Conservation (phyloP, 2,797 vertebrate genomes). For the Etheostoma perlongum region DNA sequence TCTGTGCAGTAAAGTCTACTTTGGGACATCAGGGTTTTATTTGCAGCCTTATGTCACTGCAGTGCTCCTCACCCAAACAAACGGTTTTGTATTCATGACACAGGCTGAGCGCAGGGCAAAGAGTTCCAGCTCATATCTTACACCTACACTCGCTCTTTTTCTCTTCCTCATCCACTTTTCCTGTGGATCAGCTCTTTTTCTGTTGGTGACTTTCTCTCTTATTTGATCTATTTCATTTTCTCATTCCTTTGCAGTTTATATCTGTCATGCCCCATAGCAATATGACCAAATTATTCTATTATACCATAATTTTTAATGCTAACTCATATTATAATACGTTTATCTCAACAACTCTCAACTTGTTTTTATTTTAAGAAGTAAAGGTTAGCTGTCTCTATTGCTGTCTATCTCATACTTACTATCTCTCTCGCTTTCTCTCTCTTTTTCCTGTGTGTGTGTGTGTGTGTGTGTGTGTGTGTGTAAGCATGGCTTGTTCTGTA, state of each 20-base stretch:
- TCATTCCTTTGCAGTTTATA: conserved; percentile 3
- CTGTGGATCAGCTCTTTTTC: conserved; percentile 32
- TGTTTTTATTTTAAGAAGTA: too few species aligned
- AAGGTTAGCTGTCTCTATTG: too few species aligned
- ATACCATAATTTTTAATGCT: conserved; percentile 6
- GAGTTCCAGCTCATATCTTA: conserved; percentile 49
- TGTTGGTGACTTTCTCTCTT: conserved; percentile 16
- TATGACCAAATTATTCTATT: conserved; percentile 22
- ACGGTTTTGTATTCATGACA: conserved; percentile 62
- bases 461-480: conserved; percentile 31
- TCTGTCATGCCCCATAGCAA: neutral
- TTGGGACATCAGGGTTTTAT: conserved; percentile 33
- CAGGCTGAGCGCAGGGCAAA: conserved; percentile 40
- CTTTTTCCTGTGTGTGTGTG: conserved; percentile 16
- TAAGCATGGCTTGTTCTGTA: conserved; percentile 53
- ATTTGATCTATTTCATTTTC: neutral
- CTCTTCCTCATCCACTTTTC: conserved; percentile 13
- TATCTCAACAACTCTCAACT: conserved; percentile 29
- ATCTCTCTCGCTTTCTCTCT: neutral
- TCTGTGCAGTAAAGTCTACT: conserved; percentile 24
- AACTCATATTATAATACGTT: conserved; percentile 24
- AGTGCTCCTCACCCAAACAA: conserved; percentile 55
- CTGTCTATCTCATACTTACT: too few species aligned
- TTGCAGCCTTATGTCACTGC: conserved; percentile 34
- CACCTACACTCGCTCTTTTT: conserved; percentile 31